These are phyloP conservation scores for Melanocharis versteri DNA, from an alignment of 2,113 vertebrate species.

Conservation along the genomic window DNA sequence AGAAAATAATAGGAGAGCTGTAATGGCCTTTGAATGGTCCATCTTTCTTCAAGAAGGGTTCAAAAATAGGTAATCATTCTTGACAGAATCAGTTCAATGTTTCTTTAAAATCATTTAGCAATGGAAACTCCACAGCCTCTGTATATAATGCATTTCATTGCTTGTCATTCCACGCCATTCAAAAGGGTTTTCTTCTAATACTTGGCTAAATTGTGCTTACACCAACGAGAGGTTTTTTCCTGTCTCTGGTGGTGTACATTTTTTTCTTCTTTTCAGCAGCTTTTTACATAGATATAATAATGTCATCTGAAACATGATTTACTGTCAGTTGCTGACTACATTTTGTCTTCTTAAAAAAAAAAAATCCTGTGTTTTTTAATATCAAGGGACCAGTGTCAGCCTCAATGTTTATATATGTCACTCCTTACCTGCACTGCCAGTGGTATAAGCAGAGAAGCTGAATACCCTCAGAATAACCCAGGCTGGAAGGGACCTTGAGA, in stretches of 20 bases:
- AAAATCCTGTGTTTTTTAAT: neutral
- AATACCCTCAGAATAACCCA: neutral
- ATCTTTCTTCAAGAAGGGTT: slow-evolving; percentile 17
- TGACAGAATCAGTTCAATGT: slow-evolving; percentile 51
- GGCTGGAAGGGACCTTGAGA: neutral
- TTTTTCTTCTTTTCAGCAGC: neutral
- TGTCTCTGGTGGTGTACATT: neutral
- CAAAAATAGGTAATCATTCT: slow-evolving; percentile 6
- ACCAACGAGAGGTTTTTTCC: neutral
- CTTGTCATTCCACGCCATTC: neutral
- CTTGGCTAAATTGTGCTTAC: neutral
- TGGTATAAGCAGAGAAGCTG: neutral
- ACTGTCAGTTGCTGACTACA: neutral
- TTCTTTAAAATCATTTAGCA: slow-evolving; percentile 47
- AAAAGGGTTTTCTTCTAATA: slow-evolving; percentile 9
- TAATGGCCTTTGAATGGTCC: neutral
- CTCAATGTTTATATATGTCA: neutral
- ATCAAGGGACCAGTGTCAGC: neutral
- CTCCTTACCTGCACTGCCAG: neutral
- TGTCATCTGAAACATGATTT: neutral
- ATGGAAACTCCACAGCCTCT: neutral
- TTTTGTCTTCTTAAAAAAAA: neutral
- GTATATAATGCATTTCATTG: slow-evolving; percentile 30
- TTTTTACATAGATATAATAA: neutral
- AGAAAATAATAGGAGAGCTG: neutral